Conservation (phyloP, 1,140 invertebrate species). For the Galleria mellonella region DNA sequence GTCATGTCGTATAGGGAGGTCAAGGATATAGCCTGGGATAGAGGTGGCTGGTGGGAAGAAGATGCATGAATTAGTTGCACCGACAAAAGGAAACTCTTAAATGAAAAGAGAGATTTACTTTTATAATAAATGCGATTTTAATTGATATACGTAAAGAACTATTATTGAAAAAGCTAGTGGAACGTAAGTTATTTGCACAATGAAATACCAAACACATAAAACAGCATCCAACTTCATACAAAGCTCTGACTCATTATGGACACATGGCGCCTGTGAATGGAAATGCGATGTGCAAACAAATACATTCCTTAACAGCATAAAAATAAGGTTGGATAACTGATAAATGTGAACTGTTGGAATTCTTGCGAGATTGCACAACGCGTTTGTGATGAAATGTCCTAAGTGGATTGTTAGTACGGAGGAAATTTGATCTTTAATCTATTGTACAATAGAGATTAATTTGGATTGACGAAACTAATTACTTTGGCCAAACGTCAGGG, state of each 20-base stretch:
- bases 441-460: not conserved
- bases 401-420: not conserved
- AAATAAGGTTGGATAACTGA: slow-evolving; percentile 8
- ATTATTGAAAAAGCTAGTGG: too few relatives aligned
- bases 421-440: not conserved
- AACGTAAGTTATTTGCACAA: not conserved
- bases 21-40: too few relatives aligned
- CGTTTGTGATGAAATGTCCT: not conserved
- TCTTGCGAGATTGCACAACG: not conserved
- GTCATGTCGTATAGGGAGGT: too few relatives aligned
- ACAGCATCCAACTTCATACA: slow-evolving; percentile 7
- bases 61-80: too few relatives aligned
- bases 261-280: slow-evolving; percentile 6
- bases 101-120: too few relatives aligned
- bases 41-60: too few relatives aligned
- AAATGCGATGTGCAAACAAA: not conserved
- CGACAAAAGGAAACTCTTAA: too few relatives aligned
- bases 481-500: slow-evolving; percentile 6
- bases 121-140: too few relatives aligned
- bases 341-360: not conserved
- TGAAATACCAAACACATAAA: slow-evolving; percentile 11
- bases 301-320: slow-evolving; percentile 5
- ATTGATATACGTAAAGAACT: too few relatives aligned
- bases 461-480: not conserved
- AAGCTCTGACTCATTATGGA: slow-evolving; percentile 7